A percentile compares a stretch with the other conserved stretches of the same genome.
These are phyloP conservation scores for Andrena cerasifolii DNA, from an alignment of 1,140 invertebrate genomes.

Conservation along the genomic window DNA sequence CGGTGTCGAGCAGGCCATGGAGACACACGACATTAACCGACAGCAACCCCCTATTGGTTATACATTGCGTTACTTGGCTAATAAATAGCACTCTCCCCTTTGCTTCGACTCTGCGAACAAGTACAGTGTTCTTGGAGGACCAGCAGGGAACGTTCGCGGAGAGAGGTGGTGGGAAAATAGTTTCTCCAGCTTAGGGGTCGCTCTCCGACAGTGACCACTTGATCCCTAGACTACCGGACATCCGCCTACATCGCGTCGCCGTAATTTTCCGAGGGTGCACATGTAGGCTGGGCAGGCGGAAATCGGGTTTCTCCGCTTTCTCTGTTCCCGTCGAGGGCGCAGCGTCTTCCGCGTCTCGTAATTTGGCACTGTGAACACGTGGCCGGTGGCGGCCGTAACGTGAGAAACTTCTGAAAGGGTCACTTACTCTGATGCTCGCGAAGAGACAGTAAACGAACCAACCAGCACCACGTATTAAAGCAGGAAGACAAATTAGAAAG, in stretches of 20 bases:
- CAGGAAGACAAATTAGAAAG: too few relatives aligned
- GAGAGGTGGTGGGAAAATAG: conserved; percentile 21
- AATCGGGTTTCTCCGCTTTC: conserved; percentile 46
- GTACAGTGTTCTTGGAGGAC: not conserved
- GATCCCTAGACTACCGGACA: conserved; percentile 72
- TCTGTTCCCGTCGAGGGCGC: not conserved
- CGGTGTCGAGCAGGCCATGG: conserved; percentile 4
- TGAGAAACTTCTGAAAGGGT: conserved; percentile 17
- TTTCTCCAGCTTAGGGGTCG: not conserved
- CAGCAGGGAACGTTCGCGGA: too few relatives aligned
- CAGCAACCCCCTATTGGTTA: conserved; percentile 15
- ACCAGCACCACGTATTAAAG: too few relatives aligned
- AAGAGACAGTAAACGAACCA: too few relatives aligned
- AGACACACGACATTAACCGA: conserved; percentile 20
- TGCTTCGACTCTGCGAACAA: not conserved
- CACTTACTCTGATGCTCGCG: not conserved
- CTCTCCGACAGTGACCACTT: conserved; percentile 66
- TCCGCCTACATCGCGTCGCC: conserved; percentile 67
- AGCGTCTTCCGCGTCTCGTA: conserved; percentile 1
- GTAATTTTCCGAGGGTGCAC: conserved; percentile 48
- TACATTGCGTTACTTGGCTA: conserved; percentile 39
- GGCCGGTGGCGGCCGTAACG: not conserved
- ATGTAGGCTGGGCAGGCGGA: conserved; percentile 22
- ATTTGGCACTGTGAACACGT: conserved; percentile 10
- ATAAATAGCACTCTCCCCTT: too few relatives aligned